Percentiles rank a stretch among this genome's conserved stretches.
phyloP scores from a whole-genome alignment of 2,888 invertebrate genomes.

The Campoplex capitator region DNA sequence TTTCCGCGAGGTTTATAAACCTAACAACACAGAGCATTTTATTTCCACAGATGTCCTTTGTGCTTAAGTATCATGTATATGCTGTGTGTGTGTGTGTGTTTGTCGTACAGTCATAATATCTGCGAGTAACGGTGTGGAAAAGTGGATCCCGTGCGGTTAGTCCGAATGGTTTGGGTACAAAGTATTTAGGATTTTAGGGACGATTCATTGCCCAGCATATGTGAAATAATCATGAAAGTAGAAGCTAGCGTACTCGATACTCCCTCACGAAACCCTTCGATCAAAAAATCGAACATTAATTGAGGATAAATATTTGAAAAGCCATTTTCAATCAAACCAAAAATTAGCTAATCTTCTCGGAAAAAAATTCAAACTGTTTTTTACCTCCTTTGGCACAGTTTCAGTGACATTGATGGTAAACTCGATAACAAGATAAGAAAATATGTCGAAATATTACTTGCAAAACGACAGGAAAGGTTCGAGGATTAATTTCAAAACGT shows the following conservation, averaged over 20 bases:
- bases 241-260: not conserved
- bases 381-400: not conserved
- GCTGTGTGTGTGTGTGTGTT: not conserved
- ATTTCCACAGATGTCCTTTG: not conserved
- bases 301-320: not conserved
- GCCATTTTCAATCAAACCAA: too few species aligned
- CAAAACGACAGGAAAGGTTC: slow-evolving; percentile 25
- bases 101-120: not conserved
- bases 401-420: not conserved
- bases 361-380: not conserved
- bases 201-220: not conserved
- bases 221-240: not conserved
- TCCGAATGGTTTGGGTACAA: not conserved
- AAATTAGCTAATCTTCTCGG: too few species aligned
- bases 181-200: not conserved
- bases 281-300: not conserved
- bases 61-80: not conserved
- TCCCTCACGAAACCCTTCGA: not conserved
- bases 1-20: not conserved
- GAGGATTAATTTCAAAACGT: slow-evolving; percentile 42
- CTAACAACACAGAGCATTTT: not conserved
- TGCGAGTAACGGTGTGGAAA: not conserved
- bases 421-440: not conserved
- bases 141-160: not conserved
- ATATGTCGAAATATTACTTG: not conserved